These are phyloP conservation scores for Drosophila subquinaria DNA, from an alignment of 2,888 invertebrate species.

Conservation along the genomic window DNA sequence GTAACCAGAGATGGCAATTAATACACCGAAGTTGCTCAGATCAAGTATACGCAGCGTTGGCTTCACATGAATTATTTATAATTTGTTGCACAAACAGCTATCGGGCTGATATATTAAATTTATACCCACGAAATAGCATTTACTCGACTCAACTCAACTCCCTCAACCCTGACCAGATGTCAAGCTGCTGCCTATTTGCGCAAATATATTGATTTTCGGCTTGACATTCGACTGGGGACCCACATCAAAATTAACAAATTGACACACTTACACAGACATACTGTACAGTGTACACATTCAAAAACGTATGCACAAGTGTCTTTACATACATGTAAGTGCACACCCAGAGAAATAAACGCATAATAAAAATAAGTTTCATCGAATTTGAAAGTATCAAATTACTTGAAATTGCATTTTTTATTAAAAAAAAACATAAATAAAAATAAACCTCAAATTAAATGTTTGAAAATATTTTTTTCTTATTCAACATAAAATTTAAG, in stretches of 20 bases:
- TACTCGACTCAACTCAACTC: constrained; percentile 10
- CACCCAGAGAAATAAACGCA: too few species aligned
- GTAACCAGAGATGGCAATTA: constrained; percentile 19
- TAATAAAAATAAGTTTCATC: too few species aligned
- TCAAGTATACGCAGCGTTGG: constrained; percentile 10
- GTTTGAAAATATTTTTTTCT: too few species aligned
- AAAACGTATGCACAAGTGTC: neutral
- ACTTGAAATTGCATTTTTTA: too few species aligned
- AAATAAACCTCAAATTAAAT: too few species aligned
- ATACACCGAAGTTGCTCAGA: constrained; percentile 1
- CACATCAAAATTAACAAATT: constrained; percentile 46
- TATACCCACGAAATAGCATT: constrained; percentile 38
- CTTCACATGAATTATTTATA: constrained; percentile 48
- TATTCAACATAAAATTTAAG: too few species aligned
- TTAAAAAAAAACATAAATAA: too few species aligned
- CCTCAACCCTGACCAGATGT: constrained; percentile 47
- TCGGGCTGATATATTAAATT: constrained; percentile 52
- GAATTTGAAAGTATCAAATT: too few species aligned
- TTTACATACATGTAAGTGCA: too few species aligned
- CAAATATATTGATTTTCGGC: constrained; percentile 71
- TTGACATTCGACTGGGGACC: constrained; percentile 54
- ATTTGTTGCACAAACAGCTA: constrained; percentile 33
- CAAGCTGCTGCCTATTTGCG: constrained; percentile 67
- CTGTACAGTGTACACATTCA: neutral
- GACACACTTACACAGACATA: constrained; percentile 27